Percentiles rank a stretch among this genome's conserved stretches.
phyloP scores from a whole-genome alignment of 2,888 invertebrate species.

The Drosophila ustulata region DNA sequence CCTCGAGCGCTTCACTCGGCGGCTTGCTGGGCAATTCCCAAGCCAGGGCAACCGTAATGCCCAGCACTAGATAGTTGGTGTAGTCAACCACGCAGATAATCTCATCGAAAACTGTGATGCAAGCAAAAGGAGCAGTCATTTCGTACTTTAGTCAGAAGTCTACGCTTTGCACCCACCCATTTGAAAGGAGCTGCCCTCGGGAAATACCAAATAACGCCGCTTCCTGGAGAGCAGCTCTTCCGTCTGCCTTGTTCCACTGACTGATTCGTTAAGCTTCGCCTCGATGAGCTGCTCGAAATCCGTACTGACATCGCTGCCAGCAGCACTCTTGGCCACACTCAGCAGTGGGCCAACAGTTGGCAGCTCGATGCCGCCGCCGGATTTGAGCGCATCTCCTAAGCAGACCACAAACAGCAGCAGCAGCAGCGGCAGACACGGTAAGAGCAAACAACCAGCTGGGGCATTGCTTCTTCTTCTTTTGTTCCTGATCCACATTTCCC shows the following conservation, averaged over 20 bases:
- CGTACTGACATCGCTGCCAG: constrained; percentile 22
- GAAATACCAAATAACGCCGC: constrained; percentile 86
- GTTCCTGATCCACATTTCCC: constrained; percentile 57
- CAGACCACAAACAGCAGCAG: constrained; percentile 6
- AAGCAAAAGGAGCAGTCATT: constrained; percentile 39
- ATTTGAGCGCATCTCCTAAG: constrained; percentile 45
- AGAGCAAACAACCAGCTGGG: constrained; percentile 19
- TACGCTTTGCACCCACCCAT: constrained; percentile 75
- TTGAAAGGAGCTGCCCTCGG: constrained; percentile 86
- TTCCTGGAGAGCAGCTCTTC: constrained; percentile 83
- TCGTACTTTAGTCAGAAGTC: neutral
- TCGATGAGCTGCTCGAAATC: constrained; percentile 66
- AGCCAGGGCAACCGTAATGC: constrained; percentile 91
- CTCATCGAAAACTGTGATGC: constrained; percentile 82
- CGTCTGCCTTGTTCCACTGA: constrained; percentile 40
- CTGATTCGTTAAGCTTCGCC: constrained; percentile 56
- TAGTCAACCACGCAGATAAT: constrained; percentile 84
- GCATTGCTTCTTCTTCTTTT: constrained; percentile 11
- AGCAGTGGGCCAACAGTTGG: constrained; percentile 25
- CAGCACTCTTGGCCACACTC: constrained; percentile 25
- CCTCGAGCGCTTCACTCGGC: constrained; percentile 82
- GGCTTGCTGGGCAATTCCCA: constrained; percentile 91
- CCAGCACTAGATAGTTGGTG: constrained; percentile 87
- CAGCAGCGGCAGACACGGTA: constrained; percentile 15
- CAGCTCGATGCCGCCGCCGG: constrained; percentile 38